Conservation (phyloP, 2,888 invertebrate species). For the Rhodophaea formosa region DNA sequence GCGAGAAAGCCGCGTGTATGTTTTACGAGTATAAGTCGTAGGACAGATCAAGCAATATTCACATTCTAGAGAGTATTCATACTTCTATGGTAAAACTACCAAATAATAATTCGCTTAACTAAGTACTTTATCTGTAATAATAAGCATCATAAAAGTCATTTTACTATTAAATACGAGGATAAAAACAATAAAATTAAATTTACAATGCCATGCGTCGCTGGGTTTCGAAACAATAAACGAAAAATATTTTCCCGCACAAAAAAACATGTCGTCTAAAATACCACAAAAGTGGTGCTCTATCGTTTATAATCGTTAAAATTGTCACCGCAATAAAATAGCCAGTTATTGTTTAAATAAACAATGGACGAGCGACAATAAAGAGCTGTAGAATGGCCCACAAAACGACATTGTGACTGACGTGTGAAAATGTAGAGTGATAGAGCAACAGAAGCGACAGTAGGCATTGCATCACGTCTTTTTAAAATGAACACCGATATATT, state of each 20-base stretch:
- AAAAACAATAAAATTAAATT: conserved; percentile 49
- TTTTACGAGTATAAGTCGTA: no score
- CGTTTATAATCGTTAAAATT: conserved; percentile 71
- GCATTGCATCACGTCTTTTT: conserved; percentile 17
- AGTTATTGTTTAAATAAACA: conserved; percentile 78
- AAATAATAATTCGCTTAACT: conserved; percentile 6
- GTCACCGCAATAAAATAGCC: conserved; percentile 65
- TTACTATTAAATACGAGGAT: conserved; percentile 43
- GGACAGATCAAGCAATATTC: no score
- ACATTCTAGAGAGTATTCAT: no score
- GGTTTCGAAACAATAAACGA: conserved; percentile 47
- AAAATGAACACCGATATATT: no score
- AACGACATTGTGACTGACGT: conserved; percentile 60
- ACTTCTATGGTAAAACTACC: no score
- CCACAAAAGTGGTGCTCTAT: conserved; percentile 33
- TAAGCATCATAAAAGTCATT: conserved; percentile 42
- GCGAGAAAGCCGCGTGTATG: no score
- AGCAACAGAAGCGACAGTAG: conserved; percentile 28
- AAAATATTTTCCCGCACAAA: conserved; percentile 40
- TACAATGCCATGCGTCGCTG: conserved; percentile 47
- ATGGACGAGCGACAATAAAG: conserved; percentile 65
- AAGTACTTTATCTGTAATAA: conserved; percentile 41
- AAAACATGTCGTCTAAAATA: conserved; percentile 39
- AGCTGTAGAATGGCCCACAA: conserved; percentile 60
- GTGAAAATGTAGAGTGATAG: conserved; percentile 57